A percentile compares a stretch with the other conserved stretches of the same genome.
These are phyloP conservation scores for Phallusia fumigata DNA, from an alignment of 23 tunicate species.

Conservation along the genomic window DNA sequence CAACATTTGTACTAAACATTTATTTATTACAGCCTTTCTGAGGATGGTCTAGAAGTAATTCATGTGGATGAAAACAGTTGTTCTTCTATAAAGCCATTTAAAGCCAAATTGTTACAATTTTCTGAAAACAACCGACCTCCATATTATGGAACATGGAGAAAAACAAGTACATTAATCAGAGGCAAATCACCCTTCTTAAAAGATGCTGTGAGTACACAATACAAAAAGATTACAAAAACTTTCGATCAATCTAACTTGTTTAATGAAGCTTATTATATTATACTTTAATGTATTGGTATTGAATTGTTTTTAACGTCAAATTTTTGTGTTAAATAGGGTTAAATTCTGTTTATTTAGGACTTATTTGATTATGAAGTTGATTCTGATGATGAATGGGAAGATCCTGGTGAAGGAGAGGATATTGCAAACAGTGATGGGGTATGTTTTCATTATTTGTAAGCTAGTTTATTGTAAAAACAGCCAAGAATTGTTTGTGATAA, in stretches of 20 bases:
- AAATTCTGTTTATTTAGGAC: constrained; percentile 36
- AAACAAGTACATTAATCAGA: constrained; percentile 37
- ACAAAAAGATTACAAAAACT: too few species aligned
- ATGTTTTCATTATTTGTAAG: too few species aligned
- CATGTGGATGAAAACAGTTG: constrained; percentile 8
- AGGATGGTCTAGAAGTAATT: constrained; percentile 76
- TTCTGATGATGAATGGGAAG: constrained; percentile 97
- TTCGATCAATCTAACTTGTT: too few species aligned
- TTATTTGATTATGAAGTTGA: constrained; percentile 90
- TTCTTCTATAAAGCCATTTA: constrained; percentile 12
- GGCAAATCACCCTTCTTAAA: constrained; percentile 50
- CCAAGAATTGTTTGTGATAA: too few species aligned
- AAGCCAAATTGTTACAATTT: constrained; percentile 68
- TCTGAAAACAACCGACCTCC: constrained; percentile 87
- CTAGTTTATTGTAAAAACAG: too few species aligned
- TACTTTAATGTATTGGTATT: too few species aligned
- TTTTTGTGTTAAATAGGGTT: too few species aligned
- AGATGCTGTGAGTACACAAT: constrained; percentile 49
- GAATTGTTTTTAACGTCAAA: too few species aligned
- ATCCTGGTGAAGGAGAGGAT: constrained; percentile 91
- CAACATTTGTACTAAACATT: neutral
- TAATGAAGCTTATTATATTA: too few species aligned
- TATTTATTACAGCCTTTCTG: constrained; percentile 44
- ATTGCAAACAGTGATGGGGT: constrained; percentile 94
- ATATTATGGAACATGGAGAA: constrained; percentile 85